Evolutionary conservation across 2,888 invertebrate genomes (phyloP), one percentile per base, ranked within the genome.

Genomic region (Himalopsyche japonica): DNA sequence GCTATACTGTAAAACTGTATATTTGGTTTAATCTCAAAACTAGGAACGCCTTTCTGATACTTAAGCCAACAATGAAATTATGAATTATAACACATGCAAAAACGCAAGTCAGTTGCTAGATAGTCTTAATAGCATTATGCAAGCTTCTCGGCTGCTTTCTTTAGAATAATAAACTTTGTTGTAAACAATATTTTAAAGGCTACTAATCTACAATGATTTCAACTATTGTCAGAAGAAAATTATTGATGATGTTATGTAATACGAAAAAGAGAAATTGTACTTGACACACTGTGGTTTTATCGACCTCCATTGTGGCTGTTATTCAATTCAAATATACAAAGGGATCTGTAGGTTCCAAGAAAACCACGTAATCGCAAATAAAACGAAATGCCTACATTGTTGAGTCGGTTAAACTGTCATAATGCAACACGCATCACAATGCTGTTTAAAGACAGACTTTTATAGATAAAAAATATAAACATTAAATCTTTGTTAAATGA

Each of bases 251-350:
- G 20, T 79, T 79, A 79, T 47, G 79, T 79, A 79, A 82, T 32
- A 82, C 37, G 32, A 76, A 76, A 84, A 82, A 86, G 86, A 77
- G 86, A 86, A 84, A 86, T 84, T 86, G 84, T 86, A 77, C 84
- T 86, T 84, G 86, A 86, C 84, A 84, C 80, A 82, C 84, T 86
- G 84, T 76, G 84, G 86, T 86, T 86, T 86, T 82, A 86, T 84
- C 80, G 86, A 86, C 86, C 86, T 86, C 86, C 81, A 81, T 77
- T 48, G 15, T 48, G 48, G 24, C 30, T 80, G 24, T 27, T 43
- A 78, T 78, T 77, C 47, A 18, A 77, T 84, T 43, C 24, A 81
- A 81, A 70, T 6, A 79, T 49, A 48, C 79, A 47, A 57, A 57
- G 57, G 57, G 57, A 47, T 48, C 80, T 80, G 80, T 76, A n/a